These are phyloP conservation scores for Pantherophis vulpinus DNA, from an alignment of 2,797 vertebrate genomes.

Conservation along the genomic window DNA sequence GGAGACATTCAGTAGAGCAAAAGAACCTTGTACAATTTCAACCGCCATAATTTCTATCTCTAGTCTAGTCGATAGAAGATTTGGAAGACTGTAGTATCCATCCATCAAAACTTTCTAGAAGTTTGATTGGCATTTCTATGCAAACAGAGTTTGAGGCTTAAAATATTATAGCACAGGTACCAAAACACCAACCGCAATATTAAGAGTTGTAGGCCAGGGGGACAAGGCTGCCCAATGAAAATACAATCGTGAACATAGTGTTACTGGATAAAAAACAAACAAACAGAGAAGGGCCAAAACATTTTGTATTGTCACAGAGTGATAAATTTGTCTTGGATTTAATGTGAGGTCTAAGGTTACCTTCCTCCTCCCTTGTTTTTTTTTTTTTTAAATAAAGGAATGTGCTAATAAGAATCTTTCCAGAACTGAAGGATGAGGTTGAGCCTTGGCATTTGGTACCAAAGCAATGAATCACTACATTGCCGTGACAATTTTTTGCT, in stretches of 20 bases:
- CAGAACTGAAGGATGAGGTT: slow-evolving; percentile 6
- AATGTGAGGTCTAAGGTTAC: neutral
- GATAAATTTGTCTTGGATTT: neutral
- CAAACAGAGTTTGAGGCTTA: neutral
- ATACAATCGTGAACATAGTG: neutral
- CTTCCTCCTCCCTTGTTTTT: neutral
- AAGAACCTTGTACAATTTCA: neutral
- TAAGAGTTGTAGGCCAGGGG: no score
- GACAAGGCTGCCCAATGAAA: neutral
- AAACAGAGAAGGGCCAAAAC: neutral
- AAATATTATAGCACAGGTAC: neutral
- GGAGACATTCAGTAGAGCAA: neutral
- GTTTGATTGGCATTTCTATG: neutral
- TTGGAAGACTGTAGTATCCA: neutral
- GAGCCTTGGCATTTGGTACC: slow-evolving; percentile 7
- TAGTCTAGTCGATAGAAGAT: neutral
- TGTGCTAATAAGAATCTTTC: neutral
- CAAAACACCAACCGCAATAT: neutral
- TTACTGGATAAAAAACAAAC: neutral
- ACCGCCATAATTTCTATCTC: neutral
- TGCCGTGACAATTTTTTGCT: neutral
- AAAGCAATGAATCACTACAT: slow-evolving; percentile 1
- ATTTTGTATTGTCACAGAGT: neutral
- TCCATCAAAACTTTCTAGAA: neutral
- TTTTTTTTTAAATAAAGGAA: neutral